Evolutionary conservation across 2,888 invertebrate genomes (phyloP).

Genomic region (Pachydiplax longipennis): DNA sequence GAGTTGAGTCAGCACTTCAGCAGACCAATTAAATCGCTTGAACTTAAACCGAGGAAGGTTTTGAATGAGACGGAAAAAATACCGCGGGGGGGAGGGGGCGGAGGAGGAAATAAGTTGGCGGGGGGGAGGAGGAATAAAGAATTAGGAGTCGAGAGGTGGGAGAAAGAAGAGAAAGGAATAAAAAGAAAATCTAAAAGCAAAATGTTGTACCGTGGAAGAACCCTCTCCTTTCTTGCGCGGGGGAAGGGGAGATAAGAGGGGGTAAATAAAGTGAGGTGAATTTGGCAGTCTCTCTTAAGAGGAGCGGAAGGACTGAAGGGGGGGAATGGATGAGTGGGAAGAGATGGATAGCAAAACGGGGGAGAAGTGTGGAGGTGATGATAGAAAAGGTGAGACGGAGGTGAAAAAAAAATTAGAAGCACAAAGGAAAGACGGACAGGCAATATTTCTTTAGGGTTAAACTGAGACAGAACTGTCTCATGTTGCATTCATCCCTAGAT

Average conservation of each 20-base stretch:
- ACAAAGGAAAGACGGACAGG: not conserved
- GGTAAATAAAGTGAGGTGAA: not conserved
- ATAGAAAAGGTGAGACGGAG: not conserved
- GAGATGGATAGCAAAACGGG: not conserved
- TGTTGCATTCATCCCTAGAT: no score
- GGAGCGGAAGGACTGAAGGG: not conserved
- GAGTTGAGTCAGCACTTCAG: not conserved
- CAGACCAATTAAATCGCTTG: constrained; percentile 1
- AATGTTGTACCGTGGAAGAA: constrained; percentile 27
- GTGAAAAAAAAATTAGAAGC: not conserved
- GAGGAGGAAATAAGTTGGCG: not conserved
- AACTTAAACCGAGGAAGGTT: not conserved
- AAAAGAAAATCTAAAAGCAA: constrained; percentile 38
- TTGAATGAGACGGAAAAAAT: not conserved
- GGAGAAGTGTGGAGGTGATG: not conserved
- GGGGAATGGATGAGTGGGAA: not conserved
- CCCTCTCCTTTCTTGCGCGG: not conserved
- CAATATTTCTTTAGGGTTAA: no score
- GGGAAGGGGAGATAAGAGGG: not conserved
- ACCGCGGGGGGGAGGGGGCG: not conserved
- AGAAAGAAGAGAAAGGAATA: not conserved
- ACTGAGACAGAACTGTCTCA: no score
- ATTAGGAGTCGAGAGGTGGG: not conserved
- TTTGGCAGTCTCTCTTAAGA: not conserved
- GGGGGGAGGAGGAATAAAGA: not conserved